Conservation (phyloP, 2,888 invertebrate species). For the Cheilosia scutellata region DNA sequence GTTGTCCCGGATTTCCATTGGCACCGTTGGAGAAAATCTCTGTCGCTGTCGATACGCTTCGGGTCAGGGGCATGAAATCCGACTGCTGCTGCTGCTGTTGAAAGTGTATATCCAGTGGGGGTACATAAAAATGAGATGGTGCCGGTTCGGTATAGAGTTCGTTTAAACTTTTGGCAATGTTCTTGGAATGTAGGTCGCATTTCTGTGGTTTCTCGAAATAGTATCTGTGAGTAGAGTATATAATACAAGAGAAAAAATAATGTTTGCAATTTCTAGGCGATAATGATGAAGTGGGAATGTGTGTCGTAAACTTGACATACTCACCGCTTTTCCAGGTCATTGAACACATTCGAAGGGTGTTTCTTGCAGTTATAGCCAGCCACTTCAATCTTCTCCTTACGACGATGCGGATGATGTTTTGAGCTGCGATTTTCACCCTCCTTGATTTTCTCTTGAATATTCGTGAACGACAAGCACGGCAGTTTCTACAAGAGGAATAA, state of each 20-base stretch:
- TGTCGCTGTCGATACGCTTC: constrained; percentile 83
- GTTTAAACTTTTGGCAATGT: constrained; percentile 83
- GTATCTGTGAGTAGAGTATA: constrained; percentile 77
- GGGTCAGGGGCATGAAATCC: constrained; percentile 80
- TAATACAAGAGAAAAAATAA: not conserved
- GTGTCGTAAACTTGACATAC: constrained; percentile 55
- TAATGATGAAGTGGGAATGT: not conserved
- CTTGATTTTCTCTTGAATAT: constrained; percentile 80
- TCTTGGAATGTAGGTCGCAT: constrained; percentile 82
- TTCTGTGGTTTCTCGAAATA: constrained; percentile 83
- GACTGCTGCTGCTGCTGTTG: constrained; percentile 61
- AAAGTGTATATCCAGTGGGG: constrained; percentile 75
- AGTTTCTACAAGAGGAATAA: constrained; percentile 78
- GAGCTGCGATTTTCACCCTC: constrained; percentile 80
- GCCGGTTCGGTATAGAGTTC: constrained; percentile 82
- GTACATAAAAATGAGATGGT: constrained; percentile 69
- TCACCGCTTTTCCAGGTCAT: constrained; percentile 73
- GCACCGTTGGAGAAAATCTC: constrained; percentile 80
- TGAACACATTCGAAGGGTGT: constrained; percentile 66
- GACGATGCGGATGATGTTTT: constrained; percentile 75
- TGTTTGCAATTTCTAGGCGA: not conserved
- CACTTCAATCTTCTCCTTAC: constrained; percentile 78
- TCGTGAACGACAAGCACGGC: constrained; percentile 81
- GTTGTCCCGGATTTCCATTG: constrained; percentile 69
- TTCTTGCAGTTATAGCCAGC: constrained; percentile 74